Evolutionary conservation across 1,140 invertebrate species (phyloP).

Genomic region (Pseudomyrmex sp.): DNA sequence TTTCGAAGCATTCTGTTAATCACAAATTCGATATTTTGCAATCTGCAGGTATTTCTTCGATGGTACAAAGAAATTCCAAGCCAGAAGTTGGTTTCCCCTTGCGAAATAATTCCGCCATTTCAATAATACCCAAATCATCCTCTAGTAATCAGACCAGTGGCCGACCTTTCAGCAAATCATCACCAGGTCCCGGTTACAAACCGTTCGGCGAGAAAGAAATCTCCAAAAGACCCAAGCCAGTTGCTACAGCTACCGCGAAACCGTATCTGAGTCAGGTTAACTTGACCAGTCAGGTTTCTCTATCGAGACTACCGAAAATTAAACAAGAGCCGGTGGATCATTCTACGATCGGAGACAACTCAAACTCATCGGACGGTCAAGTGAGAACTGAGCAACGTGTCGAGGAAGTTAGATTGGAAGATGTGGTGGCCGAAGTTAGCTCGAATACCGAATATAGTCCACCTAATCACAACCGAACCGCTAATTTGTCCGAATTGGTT

Average conservation of each 20-base stretch:
- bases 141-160: constrained; percentile 74
- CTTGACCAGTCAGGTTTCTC: constrained; percentile 80
- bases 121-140: constrained; percentile 87
- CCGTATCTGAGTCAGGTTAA: constrained; percentile 79
- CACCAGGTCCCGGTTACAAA: constrained; percentile 77
- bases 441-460: constrained; percentile 81
- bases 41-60: constrained; percentile 82
- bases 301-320: constrained; percentile 79
- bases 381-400: constrained; percentile 82
- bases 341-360: constrained; percentile 82
- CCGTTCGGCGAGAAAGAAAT: constrained; percentile 80
- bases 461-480: constrained; percentile 72
- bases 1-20: neutral
- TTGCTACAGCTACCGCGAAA: constrained; percentile 81
- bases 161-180: constrained; percentile 78
- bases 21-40: constrained; percentile 14
- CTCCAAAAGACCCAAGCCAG: constrained; percentile 79
- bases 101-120: constrained; percentile 89
- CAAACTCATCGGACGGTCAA: constrained; percentile 83
- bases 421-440: constrained; percentile 81
- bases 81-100: constrained; percentile 86
- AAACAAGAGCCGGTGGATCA: constrained; percentile 80
- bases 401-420: constrained; percentile 82
- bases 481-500: constrained; percentile 61
- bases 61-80: constrained; percentile 84